phyloP scores from a whole-genome alignment of 1,140 invertebrate genomes.

The Macrosteles quadrilineatus region DNA sequence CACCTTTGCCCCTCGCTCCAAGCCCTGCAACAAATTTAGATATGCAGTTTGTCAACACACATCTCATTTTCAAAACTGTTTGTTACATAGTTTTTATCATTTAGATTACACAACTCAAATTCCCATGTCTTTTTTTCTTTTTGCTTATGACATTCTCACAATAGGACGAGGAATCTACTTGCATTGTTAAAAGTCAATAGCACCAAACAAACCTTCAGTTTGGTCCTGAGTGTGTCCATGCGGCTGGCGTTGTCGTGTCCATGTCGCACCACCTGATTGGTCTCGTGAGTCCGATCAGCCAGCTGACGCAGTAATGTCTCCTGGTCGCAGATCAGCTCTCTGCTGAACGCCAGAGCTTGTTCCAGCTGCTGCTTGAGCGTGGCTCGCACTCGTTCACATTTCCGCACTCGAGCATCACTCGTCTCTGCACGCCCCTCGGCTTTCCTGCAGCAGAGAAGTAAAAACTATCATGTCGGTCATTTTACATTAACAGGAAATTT shows the following conservation, averaged over 20 bases:
- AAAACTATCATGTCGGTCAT: too few species aligned
- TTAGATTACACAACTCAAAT: too few species aligned
- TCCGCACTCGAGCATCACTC: slow-evolving; percentile 51
- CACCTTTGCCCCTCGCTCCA: slow-evolving; percentile 56
- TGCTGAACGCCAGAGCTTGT: slow-evolving; percentile 58
- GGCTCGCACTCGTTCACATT: slow-evolving; percentile 55
- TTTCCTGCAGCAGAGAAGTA: slow-evolving; percentile 40
- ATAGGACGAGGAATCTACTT: too few species aligned
- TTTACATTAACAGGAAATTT: too few species aligned
- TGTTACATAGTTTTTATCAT: too few species aligned
- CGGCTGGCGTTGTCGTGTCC: slow-evolving; percentile 54
- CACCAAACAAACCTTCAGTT: slow-evolving; percentile 55
- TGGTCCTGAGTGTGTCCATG: slow-evolving; percentile 55
- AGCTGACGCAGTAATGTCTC: slow-evolving; percentile 54
- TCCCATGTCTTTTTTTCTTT: too few species aligned
- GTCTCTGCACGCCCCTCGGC: slow-evolving; percentile 50
- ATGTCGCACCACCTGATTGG: slow-evolving; percentile 54
- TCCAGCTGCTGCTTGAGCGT: slow-evolving; percentile 57
- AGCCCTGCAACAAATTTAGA: slow-evolving; percentile 51
- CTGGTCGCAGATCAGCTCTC: slow-evolving; percentile 58
- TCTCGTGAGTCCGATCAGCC: slow-evolving; percentile 55
- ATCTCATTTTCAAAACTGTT: too few species aligned
- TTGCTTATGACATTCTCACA: too few species aligned
- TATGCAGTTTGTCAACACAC: slow-evolving; percentile 19
- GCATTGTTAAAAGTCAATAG: too few species aligned